These are phyloP conservation scores for Oriolus oriolus DNA, from an alignment of 2,113 vertebrate genomes.

Conservation along the genomic window DNA sequence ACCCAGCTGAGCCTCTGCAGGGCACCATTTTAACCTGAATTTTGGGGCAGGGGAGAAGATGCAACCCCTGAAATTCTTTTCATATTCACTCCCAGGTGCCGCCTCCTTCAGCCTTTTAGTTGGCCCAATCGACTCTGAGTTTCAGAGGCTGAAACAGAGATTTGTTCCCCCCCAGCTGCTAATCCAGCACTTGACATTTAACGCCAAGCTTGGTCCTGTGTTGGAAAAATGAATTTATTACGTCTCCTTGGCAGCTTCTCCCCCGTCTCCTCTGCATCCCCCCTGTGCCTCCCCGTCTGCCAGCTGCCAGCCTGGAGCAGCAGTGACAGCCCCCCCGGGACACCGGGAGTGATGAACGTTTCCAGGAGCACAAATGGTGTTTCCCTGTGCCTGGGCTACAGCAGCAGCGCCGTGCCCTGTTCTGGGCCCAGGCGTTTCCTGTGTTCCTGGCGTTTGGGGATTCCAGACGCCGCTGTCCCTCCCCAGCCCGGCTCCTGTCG, in stretches of 20 bases:
- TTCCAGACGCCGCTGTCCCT: not conserved
- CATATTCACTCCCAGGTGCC: not conserved
- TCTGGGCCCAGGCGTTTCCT: not conserved
- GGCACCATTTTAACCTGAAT: not conserved
- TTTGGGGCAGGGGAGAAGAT: rapidly evolving
- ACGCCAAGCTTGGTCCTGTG: not conserved
- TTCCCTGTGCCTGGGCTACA: not conserved
- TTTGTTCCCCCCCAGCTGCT: constrained; percentile 16
- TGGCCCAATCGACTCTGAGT: not conserved
- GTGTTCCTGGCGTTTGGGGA: not conserved
- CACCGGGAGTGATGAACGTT: not conserved
- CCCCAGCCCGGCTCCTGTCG: not conserved
- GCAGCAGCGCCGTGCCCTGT: not conserved
- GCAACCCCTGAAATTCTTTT: not conserved
- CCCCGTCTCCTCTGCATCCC: not conserved
- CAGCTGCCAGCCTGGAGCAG: constrained; percentile 31
- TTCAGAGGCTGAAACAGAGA: not conserved
- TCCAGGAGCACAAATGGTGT: not conserved
- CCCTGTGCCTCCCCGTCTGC: not conserved
- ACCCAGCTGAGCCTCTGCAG: not conserved
- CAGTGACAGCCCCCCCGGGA: not conserved
- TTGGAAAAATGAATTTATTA: constrained; percentile 8
- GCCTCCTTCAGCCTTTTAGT: not conserved
- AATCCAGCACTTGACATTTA: constrained; percentile 21
- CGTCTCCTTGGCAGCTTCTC: not conserved